Percentiles rank a stretch among this genome's conserved stretches.
These are phyloP conservation scores for Eretmocerus hayati DNA, from an alignment of 2,888 invertebrate species.

Conservation along the genomic window DNA sequence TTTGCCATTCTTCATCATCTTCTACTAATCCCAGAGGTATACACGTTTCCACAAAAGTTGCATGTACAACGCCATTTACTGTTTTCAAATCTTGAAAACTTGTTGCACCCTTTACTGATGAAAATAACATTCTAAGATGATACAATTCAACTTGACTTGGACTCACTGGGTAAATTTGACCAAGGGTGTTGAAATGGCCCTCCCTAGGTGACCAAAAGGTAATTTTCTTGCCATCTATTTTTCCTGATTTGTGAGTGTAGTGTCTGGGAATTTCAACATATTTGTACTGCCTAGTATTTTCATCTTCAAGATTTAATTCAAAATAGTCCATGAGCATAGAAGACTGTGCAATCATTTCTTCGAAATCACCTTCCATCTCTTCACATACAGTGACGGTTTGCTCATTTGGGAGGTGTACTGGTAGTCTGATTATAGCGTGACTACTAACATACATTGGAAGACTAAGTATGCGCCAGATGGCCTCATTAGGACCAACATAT, in stretches of 20 bases:
- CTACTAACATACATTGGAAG: slow-evolving; percentile 17
- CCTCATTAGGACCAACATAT: slow-evolving; percentile 21
- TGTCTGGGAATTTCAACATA: slow-evolving; percentile 1
- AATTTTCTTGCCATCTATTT: not conserved
- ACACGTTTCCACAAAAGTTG: slow-evolving; percentile 18
- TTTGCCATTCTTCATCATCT: slow-evolving; percentile 14
- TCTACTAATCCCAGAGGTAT: slow-evolving; percentile 14
- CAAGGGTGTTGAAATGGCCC: not conserved
- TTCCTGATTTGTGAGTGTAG: not conserved
- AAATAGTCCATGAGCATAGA: slow-evolving; percentile 21
- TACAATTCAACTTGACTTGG: slow-evolving; percentile 5
- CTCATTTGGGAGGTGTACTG: slow-evolving; percentile 14
- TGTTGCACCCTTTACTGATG: slow-evolving; percentile 28
- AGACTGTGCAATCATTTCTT: slow-evolving; percentile 7
- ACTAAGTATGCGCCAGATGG: slow-evolving; percentile 15
- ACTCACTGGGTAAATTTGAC: slow-evolving; percentile 3
- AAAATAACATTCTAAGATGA: slow-evolving; percentile 25
- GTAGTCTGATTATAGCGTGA: slow-evolving; percentile 16
- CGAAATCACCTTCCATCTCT: slow-evolving; percentile 4
- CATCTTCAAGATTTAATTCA: slow-evolving; percentile 13
- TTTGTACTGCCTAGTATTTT: slow-evolving; percentile 2
- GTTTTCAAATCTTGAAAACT: slow-evolving; percentile 31
- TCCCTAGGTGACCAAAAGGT: not conserved
- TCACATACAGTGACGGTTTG: not conserved
- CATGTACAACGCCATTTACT: slow-evolving; percentile 24